Conservation (phyloP, 2,797 vertebrate genomes). For the Picus viridis region DNA sequence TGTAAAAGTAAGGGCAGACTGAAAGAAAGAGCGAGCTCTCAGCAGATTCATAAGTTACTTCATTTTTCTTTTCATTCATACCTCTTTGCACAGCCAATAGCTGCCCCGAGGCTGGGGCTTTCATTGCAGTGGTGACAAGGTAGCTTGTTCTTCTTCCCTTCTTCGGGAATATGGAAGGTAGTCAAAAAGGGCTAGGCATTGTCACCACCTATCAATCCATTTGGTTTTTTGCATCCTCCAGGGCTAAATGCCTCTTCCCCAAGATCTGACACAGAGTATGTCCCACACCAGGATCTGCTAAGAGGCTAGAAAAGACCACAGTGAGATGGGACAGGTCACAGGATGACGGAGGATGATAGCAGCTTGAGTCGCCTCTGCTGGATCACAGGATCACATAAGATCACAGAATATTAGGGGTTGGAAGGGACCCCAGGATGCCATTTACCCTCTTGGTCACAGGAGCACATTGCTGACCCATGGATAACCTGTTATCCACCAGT, state of each 20-base stretch:
- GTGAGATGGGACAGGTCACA: background rate
- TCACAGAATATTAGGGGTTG: too few relatives aligned
- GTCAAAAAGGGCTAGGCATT: background rate
- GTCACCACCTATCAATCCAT: background rate
- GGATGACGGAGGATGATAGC: background rate
- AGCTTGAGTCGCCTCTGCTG: background rate
- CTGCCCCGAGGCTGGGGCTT: background rate
- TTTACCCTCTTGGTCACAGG: too few relatives aligned
- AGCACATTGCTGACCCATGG: too few relatives aligned
- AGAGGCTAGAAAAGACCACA: background rate
- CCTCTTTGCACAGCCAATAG: background rate
- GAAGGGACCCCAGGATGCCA: too few relatives aligned
- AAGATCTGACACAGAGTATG: background rate
- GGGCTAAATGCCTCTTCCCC: background rate
- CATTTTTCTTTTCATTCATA: background rate
- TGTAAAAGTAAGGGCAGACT: constrained; percentile 22
- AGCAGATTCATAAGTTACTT: background rate
- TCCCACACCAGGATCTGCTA: background rate
- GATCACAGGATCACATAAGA: too few relatives aligned
- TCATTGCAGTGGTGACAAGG: background rate
- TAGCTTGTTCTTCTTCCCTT: background rate
- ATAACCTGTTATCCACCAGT: too few relatives aligned
- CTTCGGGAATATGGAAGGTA: background rate
- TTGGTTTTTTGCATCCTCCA: background rate
- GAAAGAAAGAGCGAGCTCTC: background rate